phyloP scores from a whole-genome alignment of 2,113 vertebrate genomes.

The Scomber colias region DNA sequence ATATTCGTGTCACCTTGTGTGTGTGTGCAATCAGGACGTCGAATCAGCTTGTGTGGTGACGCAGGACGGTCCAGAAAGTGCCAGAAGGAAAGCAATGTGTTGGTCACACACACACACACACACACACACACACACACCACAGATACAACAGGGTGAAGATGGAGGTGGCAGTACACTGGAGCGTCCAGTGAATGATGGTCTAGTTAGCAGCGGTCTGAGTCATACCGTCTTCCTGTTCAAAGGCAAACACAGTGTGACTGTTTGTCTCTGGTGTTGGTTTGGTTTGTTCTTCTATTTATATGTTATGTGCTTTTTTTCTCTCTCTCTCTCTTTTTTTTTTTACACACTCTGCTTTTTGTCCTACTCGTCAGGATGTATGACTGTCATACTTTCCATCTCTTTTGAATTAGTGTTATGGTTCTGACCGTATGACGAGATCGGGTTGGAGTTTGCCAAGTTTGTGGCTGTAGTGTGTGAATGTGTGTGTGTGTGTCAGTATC shows the following conservation, averaged over 20 bases:
- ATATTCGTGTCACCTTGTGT: not conserved
- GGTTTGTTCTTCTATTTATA: constrained; percentile 23
- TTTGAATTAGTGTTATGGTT: constrained; percentile 62
- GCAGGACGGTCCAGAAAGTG: not conserved
- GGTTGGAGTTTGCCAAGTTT: constrained; percentile 47
- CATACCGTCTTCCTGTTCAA: constrained; percentile 34
- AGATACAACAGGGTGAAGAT: constrained; percentile 21
- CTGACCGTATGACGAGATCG: constrained; percentile 54
- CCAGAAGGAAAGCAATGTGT: not conserved
- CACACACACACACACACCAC: not conserved
- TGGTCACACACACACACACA: not conserved
- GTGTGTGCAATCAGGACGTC: not conserved
- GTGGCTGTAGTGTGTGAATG: constrained; percentile 41
- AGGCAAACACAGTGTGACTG: constrained; percentile 8
- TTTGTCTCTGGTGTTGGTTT: constrained; percentile 12
- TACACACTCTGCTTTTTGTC: constrained; percentile 35
- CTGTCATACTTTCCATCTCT: constrained; percentile 74
- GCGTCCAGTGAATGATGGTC: constrained; percentile 43
- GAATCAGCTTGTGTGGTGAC: not conserved
- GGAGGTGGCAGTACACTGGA: not conserved
- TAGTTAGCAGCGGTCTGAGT: constrained; percentile 40
- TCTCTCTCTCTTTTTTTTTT: not conserved
- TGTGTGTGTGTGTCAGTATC: constrained; percentile 50
- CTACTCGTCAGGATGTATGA: constrained; percentile 12
- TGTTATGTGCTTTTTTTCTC: constrained; percentile 34